Evolutionary conservation across 2,888 invertebrate species (phyloP), one percentile per base, ranked within the genome.

Genomic region (Nomada ferruginata): DNA sequence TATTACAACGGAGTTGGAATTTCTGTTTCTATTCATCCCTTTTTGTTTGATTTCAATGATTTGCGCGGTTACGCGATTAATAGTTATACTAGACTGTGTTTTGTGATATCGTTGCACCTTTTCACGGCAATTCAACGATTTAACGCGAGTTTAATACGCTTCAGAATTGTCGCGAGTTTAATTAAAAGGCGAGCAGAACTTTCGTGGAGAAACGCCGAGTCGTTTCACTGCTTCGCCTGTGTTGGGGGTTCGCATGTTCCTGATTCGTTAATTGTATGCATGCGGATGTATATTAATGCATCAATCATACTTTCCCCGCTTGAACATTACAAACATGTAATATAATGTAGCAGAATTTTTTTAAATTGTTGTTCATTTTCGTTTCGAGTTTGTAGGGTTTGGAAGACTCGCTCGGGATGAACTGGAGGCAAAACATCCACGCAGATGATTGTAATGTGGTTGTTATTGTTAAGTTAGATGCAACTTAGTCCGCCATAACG

Each of bases 131-230:
- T 36, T 23, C 36, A 61, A 23, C 18, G 20, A 26, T 60, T 53
- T 52, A 61, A 71, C 53, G 10, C n/a, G 15, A 15, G 60, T 59
- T 59, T 50, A 44, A 70, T 60, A 60, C 47, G 26, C n/a, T 44
- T 18, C 10, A 18, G 5, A 53, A 23, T 53, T 42, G 36, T 36
- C 23, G 23, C 11, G 18, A 20, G 61, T 63, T 61, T 61, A 63
- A 71, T 71, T 53, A 44, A 61, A 63, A 13, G 52, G 15, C 10
- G 20, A 36, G n/a, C 7, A n/a, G 42, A 63, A 53, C 15, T 63
- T 61, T 20, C 42, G 4, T 0, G 13, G 10, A 4, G 61, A 18
- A 61, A 61, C 20, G 23, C 5, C 29, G 52, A n/a, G n/a, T 52
- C 23, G 52, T 52, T 61, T 42, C 52, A 42, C 52, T 26, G 26